phyloP scores from a whole-genome alignment of 2,888 invertebrate genomes.

The Megamerina dolium region DNA sequence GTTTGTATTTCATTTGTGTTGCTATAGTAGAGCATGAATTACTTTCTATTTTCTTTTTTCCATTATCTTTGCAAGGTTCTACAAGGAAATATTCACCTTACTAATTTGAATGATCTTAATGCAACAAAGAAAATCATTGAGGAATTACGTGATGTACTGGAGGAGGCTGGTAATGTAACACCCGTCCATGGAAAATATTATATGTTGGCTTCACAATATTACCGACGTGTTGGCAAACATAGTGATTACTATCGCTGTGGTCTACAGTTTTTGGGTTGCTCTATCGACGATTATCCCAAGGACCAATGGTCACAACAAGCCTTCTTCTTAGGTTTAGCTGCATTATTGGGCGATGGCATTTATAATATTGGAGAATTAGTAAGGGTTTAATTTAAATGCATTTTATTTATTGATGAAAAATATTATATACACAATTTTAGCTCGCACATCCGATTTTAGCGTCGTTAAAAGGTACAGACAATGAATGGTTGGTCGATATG shows the following conservation, averaged over 20 bases:
- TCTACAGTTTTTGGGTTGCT: slow-evolving; percentile 73
- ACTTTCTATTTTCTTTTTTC: neutral
- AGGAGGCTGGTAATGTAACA: slow-evolving; percentile 86
- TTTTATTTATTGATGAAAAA: neutral
- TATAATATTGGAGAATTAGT: slow-evolving; percentile 96
- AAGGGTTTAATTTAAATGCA: slow-evolving; percentile 30
- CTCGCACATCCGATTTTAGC: slow-evolving; percentile 91
- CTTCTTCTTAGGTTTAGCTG: slow-evolving; percentile 87
- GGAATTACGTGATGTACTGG: slow-evolving; percentile 75
- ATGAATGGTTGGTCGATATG: slow-evolving; percentile 83
- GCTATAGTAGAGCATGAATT: neutral
- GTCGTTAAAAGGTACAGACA: slow-evolving; percentile 69
- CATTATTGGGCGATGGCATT: slow-evolving; percentile 87
- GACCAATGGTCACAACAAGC: slow-evolving; percentile 72
- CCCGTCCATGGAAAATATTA: slow-evolving; percentile 93
- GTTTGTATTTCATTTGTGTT: slow-evolving; percentile 12
- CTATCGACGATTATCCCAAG: slow-evolving; percentile 59
- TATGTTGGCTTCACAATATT: slow-evolving; percentile 85
- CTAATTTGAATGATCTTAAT: slow-evolving; percentile 71
- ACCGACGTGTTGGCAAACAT: slow-evolving; percentile 76
- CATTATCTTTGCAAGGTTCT: slow-evolving; percentile 55
- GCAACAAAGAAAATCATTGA: slow-evolving; percentile 80
- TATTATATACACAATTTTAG: slow-evolving; percentile 45
- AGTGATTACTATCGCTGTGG: slow-evolving; percentile 94
- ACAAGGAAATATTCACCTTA: slow-evolving; percentile 72